Percentiles rank a stretch among this genome's conserved stretches.
These are phyloP conservation scores for Gymnorhina tibicen DNA, from an alignment of 2,113 vertebrate species.

Conservation along the genomic window DNA sequence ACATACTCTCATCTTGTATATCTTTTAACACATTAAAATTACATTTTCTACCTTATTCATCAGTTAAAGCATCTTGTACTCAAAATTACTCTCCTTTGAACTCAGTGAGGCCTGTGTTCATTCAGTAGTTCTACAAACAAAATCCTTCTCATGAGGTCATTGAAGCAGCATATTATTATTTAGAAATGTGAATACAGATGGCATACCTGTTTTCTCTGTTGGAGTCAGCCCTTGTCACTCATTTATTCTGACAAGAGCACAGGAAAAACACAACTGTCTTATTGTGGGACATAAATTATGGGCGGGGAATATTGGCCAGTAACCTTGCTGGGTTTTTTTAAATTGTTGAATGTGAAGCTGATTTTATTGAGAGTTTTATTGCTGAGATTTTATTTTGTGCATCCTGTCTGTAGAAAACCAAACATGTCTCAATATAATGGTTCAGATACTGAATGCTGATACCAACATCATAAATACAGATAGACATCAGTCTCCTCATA, in stretches of 20 bases:
- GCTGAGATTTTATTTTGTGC: not conserved
- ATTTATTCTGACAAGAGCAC: not conserved
- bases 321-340: accelerated
- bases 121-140: not conserved
- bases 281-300: not conserved
- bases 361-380: not conserved
- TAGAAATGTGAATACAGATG: not conserved
- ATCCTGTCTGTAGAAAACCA: not conserved
- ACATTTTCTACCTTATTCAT: not conserved
- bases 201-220: not conserved
- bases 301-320: not conserved
- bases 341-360: not conserved
- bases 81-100: not conserved
- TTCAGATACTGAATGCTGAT: not conserved
- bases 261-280: not conserved
- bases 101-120: not conserved
- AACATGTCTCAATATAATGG: not conserved
- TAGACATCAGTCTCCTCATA: not conserved
- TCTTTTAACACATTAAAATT: not conserved
- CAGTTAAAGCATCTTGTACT: not conserved
- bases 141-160: not conserved
- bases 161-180: not conserved
- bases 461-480: not conserved
- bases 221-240: not conserved
- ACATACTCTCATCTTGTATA: not conserved